Conservation (phyloP, 1,140 invertebrate genomes). For the Trichomalopsis sarcophagae region DNA sequence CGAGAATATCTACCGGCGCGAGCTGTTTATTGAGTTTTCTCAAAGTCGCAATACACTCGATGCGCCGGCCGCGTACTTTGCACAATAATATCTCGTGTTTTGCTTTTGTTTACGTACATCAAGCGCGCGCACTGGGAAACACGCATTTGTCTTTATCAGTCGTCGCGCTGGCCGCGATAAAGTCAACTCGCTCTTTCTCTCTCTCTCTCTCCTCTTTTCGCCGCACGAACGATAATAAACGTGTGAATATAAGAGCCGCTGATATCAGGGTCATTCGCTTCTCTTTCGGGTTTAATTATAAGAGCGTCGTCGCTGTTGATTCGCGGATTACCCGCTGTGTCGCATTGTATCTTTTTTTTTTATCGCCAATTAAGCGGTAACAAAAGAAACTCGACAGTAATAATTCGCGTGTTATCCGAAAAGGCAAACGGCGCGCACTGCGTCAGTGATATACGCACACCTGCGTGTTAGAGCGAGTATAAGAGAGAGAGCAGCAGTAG, state of each 20-base stretch:
- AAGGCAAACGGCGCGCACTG: too few relatives aligned
- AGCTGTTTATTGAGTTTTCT: too few relatives aligned
- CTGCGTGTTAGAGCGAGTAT: neutral
- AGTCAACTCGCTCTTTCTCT: neutral
- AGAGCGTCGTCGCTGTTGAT: too few relatives aligned
- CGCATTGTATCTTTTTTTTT: too few relatives aligned
- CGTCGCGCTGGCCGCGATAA: neutral
- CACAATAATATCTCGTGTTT: neutral
- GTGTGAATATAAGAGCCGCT: neutral
- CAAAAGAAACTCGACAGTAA: neutral
- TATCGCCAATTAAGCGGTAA: neutral
- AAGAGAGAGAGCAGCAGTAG: neutral
- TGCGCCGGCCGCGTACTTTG: too few relatives aligned
- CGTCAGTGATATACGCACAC: neutral
- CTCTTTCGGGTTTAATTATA: neutral
- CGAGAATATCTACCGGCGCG: too few relatives aligned
- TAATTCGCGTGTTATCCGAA: neutral
- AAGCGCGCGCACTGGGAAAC: constrained; percentile 8
- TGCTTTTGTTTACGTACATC: constrained; percentile 35
- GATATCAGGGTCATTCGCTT: neutral
- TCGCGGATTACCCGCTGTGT: too few relatives aligned
- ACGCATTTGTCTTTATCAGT: constrained; percentile 18
- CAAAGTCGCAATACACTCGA: too few relatives aligned
- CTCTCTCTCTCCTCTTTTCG: neutral
- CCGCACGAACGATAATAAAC: neutral